These are phyloP conservation scores for Hydropsyche tenuis DNA, from an alignment of 1,140 invertebrate species.

Conservation along the genomic window DNA sequence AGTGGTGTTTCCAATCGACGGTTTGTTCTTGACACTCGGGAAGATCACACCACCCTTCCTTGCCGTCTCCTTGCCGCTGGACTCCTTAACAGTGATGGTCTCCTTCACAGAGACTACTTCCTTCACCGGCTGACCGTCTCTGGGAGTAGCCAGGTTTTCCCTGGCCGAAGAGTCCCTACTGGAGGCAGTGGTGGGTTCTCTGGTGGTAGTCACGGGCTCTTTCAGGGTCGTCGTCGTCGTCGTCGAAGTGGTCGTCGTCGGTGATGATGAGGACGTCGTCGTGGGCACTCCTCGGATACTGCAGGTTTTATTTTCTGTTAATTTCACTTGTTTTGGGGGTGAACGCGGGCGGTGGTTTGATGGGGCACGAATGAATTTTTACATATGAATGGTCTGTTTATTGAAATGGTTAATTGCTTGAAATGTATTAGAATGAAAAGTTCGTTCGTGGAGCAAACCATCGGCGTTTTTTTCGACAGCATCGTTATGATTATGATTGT, in stretches of 20 bases:
- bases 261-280: background rate
- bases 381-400: too few relatives aligned
- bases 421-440: too few relatives aligned
- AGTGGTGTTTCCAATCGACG: conserved; percentile 80
- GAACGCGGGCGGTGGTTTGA: too few relatives aligned
- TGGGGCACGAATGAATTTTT: too few relatives aligned
- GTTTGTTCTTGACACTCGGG: conserved; percentile 89
- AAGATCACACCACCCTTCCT: conserved; percentile 85
- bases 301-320: too few relatives aligned
- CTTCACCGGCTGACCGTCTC: background rate
- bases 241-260: background rate
- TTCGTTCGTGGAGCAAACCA: too few relatives aligned
- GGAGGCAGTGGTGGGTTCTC: background rate
- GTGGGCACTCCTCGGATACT: too few relatives aligned
- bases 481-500: too few relatives aligned
- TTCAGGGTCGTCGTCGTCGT: background rate
- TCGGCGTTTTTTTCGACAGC: too few relatives aligned
- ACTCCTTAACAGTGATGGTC: conserved; percentile 23
- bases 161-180: background rate
- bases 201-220: background rate
- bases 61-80: conserved; percentile 47
- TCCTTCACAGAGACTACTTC: conserved; percentile 18
- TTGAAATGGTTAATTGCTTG: too few relatives aligned
- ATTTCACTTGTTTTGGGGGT: too few relatives aligned
- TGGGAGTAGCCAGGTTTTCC: background rate